Conservation (phyloP, 2,797 vertebrate genomes). For the Cheirogaleus major region DNA sequence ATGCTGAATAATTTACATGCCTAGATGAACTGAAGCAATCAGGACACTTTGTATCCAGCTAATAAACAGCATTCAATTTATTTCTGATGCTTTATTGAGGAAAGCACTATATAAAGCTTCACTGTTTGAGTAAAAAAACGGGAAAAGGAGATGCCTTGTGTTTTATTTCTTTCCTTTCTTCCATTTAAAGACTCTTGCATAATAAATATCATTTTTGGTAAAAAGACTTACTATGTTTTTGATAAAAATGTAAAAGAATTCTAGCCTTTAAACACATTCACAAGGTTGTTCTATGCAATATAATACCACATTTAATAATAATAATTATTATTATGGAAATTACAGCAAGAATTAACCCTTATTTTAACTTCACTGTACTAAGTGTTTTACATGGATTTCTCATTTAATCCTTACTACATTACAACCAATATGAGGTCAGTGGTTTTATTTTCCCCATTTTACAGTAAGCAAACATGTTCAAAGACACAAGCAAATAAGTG, state of each 20-base stretch:
- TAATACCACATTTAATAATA: background rate
- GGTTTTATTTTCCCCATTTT: background rate
- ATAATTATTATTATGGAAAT: background rate
- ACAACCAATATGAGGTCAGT: background rate
- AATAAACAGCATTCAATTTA: slow-evolving; percentile 52
- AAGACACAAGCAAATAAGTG: background rate
- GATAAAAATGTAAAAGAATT: slow-evolving; percentile 35
- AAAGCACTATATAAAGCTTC: slow-evolving; percentile 32
- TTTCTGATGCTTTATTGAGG: slow-evolving; percentile 46
- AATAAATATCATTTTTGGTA: background rate
- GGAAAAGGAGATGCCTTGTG: slow-evolving; percentile 19
- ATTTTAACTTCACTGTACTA: background rate
- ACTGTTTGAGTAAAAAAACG: slow-evolving; percentile 22
- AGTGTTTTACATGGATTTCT: background rate
- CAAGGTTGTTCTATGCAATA: background rate
- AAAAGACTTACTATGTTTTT: background rate
- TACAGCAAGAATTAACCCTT: background rate
- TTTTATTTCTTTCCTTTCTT: slow-evolving; percentile 47
- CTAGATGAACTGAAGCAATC: slow-evolving; percentile 63
- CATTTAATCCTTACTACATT: background rate
- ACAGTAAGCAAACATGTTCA: background rate
- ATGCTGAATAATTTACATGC: slow-evolving; percentile 63
- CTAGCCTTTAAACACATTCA: background rate
- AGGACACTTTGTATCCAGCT: slow-evolving; percentile 1
- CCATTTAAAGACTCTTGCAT: slow-evolving; percentile 1